Evolutionary conservation across 2,113 vertebrate species (phyloP).

Genomic region (Hippocampus mohnikei): DNA sequence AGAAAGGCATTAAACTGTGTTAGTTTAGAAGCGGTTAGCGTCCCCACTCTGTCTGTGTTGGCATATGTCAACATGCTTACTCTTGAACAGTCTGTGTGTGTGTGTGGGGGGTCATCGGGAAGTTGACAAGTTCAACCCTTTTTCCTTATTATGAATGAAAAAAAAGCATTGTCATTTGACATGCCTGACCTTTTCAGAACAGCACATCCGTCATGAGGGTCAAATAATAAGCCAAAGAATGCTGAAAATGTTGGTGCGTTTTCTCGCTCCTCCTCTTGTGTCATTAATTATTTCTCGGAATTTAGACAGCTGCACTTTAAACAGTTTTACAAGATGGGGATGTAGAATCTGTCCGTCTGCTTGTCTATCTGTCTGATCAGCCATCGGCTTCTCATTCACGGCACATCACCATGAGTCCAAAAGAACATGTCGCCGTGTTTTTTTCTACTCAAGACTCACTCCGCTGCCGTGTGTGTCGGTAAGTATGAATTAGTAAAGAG

Average conservation of each 20-base stretch:
- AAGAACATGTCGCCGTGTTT: slow-evolving; percentile 31
- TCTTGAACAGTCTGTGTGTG: slow-evolving; percentile 12
- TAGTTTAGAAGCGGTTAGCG: slow-evolving; percentile 67
- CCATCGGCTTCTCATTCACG: slow-evolving; percentile 15
- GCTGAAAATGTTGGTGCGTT: background rate
- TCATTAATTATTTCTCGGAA: background rate
- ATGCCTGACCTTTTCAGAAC: slow-evolving; percentile 7
- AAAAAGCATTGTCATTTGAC: slow-evolving; percentile 16
- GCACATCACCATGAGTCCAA: slow-evolving; percentile 5
- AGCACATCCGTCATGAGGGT: slow-evolving; percentile 5
- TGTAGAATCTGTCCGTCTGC: slow-evolving; percentile 11
- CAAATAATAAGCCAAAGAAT: slow-evolving; percentile 14
- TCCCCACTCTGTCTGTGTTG: slow-evolving; percentile 41
- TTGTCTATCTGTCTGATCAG: slow-evolving; percentile 7
- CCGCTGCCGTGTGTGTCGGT: slow-evolving; percentile 14
- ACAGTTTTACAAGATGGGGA: slow-evolving; percentile 23
- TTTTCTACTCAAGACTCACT: slow-evolving; percentile 24
- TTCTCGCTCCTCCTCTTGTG: background rate
- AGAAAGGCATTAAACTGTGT: slow-evolving; percentile 60
- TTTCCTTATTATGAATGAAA: slow-evolving; percentile 27
- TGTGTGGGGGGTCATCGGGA: background rate
- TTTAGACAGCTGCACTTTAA: slow-evolving; percentile 6
- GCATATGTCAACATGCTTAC: slow-evolving; percentile 48
- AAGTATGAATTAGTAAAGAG: slow-evolving; percentile 52
- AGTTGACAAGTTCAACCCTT: slow-evolving; percentile 18